These are phyloP conservation scores for Choristoneura fumiferana DNA, from an alignment of 1,140 invertebrate species.

Conservation along the genomic window DNA sequence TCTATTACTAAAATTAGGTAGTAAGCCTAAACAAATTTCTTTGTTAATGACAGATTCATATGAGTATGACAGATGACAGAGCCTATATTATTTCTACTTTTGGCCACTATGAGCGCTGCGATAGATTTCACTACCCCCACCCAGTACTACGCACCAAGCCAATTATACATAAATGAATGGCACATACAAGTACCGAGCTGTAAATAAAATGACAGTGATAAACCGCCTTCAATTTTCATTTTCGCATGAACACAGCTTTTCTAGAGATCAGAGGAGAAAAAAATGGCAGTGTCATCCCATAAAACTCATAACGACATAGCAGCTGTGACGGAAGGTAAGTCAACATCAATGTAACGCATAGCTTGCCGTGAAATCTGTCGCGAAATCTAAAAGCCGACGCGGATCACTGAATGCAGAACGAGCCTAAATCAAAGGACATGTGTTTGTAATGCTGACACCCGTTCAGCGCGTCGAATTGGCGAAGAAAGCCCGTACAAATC, in stretches of 20 bases:
- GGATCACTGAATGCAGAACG: slow-evolving; percentile 50
- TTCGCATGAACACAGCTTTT: slow-evolving; percentile 5
- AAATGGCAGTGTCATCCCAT: slow-evolving; percentile 24
- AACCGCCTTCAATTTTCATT: not conserved
- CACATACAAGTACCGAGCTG: no score
- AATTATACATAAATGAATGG: no score
- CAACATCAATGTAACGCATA: slow-evolving; percentile 76
- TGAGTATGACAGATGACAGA: no score
- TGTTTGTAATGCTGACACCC: slow-evolving; percentile 75
- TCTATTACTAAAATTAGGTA: no score
- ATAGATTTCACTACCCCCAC: no score
- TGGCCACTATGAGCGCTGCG: no score
- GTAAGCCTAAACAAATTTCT: no score
- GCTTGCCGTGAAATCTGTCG: slow-evolving; percentile 66
- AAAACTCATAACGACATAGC: slow-evolving; percentile 51
- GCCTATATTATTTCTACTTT: no score
- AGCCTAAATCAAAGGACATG: slow-evolving; percentile 68
- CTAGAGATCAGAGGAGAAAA: slow-evolving; percentile 15
- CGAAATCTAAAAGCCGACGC: slow-evolving; percentile 70
- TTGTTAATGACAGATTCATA: no score
- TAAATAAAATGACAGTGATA: slow-evolving; percentile 1
- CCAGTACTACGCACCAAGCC: no score
- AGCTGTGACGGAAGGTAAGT: slow-evolving; percentile 77
- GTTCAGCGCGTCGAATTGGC: slow-evolving; percentile 66
- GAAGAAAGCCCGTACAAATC: slow-evolving; percentile 77